Base-by-base conservation (phyloP, 1,140 invertebrate species). In the Acromyrmex charruanus region DNA sequence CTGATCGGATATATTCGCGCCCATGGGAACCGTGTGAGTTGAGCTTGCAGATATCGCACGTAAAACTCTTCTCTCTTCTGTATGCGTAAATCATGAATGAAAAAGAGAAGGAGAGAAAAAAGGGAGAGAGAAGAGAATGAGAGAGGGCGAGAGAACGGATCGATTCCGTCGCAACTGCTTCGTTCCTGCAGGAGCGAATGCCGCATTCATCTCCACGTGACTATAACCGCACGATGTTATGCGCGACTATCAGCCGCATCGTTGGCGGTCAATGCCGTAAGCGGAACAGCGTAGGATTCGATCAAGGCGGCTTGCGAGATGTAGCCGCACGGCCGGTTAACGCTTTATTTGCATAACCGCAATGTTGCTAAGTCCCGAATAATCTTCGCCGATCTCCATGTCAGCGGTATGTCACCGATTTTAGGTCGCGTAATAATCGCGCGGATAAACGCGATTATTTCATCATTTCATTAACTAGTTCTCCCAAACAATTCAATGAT, bases 181-280 rank as follows among this genome's bases (percentile, higher is more conserved):
- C n/a, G 65, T 59, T 61, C 51, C 31, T 80, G 55, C 25, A 28
- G 25, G 63, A 72, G 61, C 31, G 44, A 72, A 77, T 5, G 49
- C 12, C 55, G 77, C 90, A 79, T 84, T 90, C 84, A 75, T 84
- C 87, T 89, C 79, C 87, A 85, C 72, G 89, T 87, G 90, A 88
- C 74, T 77, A 91, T 85, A 91, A 91, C 72, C 84, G 72, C 58
- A 66, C 69, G 44, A 74, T 82, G 75, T 88, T 81, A 90, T 74
- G 74, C 61, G 28, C 80, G 53, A 53, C 44, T 85, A 85, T 87
- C 85, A 82, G 82, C 59, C 77, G 69, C 86, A 85, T 75, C 81
- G 86, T 66, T 85, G 49, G 35, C 81, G 66, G 79, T 75, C 68
- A 87, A 81, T 85, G 86, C 81, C 81, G 63, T 61, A 49, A 71